Evolutionary conservation across 2,797 vertebrate genomes (phyloP), one percentile per base, ranked within the genome.

Genomic region (Parauchenoglanis ngamensis): DNA sequence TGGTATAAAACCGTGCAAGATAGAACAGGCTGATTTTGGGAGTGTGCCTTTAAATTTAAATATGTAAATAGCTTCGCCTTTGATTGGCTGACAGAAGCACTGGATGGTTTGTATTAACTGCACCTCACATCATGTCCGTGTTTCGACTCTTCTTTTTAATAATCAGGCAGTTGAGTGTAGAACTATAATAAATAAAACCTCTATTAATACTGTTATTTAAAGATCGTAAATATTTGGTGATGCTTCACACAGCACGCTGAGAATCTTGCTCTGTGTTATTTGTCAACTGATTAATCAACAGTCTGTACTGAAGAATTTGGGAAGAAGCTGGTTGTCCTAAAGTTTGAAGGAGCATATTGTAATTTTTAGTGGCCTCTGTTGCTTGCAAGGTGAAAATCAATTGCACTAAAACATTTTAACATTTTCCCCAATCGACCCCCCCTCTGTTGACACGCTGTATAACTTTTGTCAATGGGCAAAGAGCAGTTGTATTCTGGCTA

Each of bases 221-320:
- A 44, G 12, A 61, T 21, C 40, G 7, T 82, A 80, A 61, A 49
- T 2, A 11, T 46, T 59, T 40, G 31, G 31, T 61, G 56, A 40
- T 61, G 52, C 31, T 15, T 80, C 56, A 7, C 11, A 2, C 21
- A n/a, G 13, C 23, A n/a, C 6, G 44, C 57, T n/a, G 57, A 63
- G 78, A 63, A 46, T 56, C 52, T 56, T 78, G 28, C 28, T 77
- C n/a, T 78, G 76, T 76, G 46, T 76, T 78, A 52, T 31, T 78
- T 78, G 28, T 35, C 57, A 61, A 31, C 57, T n/a, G 11, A 52
- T 83, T 52, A 67, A 28, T 67, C 4, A 67, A 13, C 25, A 65
- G 8, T 83, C 44, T 21, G n/a, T 83, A 21, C 68, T 82, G 21
- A 63, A n/a, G 46, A 13, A 28, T 28, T 28, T 81, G n/a, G 13